Conservation (phyloP, 2,888 invertebrate species). For the Tortricodes alternella region DNA sequence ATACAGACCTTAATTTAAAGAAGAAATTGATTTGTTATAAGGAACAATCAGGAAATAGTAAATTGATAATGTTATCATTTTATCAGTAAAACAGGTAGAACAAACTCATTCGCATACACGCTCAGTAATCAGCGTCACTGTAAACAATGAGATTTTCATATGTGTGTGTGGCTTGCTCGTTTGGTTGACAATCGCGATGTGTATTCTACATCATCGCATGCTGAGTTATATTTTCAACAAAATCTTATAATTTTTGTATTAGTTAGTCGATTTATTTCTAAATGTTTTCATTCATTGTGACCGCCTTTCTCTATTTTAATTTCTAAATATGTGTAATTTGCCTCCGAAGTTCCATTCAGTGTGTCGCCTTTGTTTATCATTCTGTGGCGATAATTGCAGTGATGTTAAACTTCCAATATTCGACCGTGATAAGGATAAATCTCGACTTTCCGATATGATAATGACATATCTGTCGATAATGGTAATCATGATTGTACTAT, state of each 20-base stretch:
- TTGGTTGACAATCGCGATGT: constrained; percentile 83
- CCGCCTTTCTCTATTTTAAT: constrained; percentile 76
- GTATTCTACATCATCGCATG: constrained; percentile 82
- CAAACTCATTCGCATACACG: constrained; percentile 62
- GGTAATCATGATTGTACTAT: constrained; percentile 81
- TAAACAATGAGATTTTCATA: constrained; percentile 71
- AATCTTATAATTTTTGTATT: constrained; percentile 77
- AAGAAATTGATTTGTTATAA: neutral
- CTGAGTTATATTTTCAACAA: constrained; percentile 80
- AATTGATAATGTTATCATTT: constrained; percentile 76
- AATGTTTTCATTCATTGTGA: constrained; percentile 80
- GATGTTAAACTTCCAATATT: constrained; percentile 90
- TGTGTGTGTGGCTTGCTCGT: constrained; percentile 80
- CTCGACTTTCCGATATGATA: constrained; percentile 87
- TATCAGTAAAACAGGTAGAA: constrained; percentile 73
- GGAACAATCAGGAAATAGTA: constrained; percentile 44
- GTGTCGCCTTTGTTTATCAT: constrained; percentile 96
- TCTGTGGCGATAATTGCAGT: constrained; percentile 86
- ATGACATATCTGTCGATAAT: constrained; percentile 90
- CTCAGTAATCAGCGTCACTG: constrained; percentile 63
- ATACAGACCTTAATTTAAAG: neutral
- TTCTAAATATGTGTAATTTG: constrained; percentile 94
- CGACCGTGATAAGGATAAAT: constrained; percentile 88
- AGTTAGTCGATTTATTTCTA: constrained; percentile 78
- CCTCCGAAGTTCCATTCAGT: constrained; percentile 96